Evolutionary conservation across 2,888 invertebrate genomes (phyloP), one percentile per base, ranked within the genome.

Genomic region (Dynastes maya): DNA sequence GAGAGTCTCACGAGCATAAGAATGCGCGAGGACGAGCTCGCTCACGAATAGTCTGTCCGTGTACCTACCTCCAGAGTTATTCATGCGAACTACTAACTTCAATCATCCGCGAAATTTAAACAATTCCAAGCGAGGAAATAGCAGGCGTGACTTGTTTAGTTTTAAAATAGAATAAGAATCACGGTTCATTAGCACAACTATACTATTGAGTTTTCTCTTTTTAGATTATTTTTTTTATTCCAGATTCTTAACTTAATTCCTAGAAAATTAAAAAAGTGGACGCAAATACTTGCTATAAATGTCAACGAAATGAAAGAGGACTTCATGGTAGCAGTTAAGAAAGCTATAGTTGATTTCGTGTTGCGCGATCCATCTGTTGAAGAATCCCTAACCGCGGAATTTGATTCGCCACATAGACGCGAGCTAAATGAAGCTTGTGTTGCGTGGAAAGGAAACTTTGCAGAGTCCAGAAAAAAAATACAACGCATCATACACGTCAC

Each of bases 311-410:
- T 96, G 88, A 93, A 94, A 82, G 94, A 96, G 80, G 96, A 97
- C 84, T 98, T 96, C 86, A 92, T 95, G 86, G 92, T 95, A 87
- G 95, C 95, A 80, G 95, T 97, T 86, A 98, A 97, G 86, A 97
- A 97, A 86, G 95, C 97, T 0, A 95, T 96, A 74, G 95, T 98
- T 0, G 97, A 98, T 89, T 98, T 97, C 87, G 96, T 97, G 0
- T 90, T 98, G 3, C 94, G 94, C 84, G 95, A 97, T 89, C 94
- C 95, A 0, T 90, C 90, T 1, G 85, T 91, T 89, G 89, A 90
- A 84, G 91, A 91, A 82, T 89, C 90, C 0, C 82, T 89, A 4
- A 89, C 90, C 81, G 89, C 89, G 80, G 91, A 91, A 78, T 89
- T 90, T 37, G 86, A 87, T 76, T 91, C 92, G 0, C 89, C 90